phyloP scores from a whole-genome alignment of 2,113 vertebrate species.

The Coptodon bakossiorum region DNA sequence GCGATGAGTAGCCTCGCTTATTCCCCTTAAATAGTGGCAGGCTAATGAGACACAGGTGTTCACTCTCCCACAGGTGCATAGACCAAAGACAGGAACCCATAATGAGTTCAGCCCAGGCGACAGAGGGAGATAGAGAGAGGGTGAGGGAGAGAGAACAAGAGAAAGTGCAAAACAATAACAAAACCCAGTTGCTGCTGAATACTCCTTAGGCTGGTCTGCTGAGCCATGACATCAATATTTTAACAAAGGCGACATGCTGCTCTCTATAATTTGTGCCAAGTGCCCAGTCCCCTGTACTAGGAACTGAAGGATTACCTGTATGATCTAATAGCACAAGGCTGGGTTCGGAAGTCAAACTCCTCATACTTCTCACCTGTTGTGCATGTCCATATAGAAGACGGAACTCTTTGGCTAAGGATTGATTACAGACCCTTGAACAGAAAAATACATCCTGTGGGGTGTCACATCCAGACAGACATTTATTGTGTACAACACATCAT shows the following conservation, averaged over 20 bases:
- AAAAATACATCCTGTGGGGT: neutral
- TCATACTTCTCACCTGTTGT: neutral
- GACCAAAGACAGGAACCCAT: neutral
- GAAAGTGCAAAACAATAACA: neutral
- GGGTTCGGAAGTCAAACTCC: neutral
- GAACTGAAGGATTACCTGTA: neutral
- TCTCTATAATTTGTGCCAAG: neutral
- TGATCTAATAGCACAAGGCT: neutral
- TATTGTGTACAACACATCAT: neutral
- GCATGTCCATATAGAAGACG: neutral
- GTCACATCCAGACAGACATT: neutral
- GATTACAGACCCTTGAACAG: neutral
- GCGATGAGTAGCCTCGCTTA: neutral
- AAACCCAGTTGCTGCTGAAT: neutral
- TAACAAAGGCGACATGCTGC: neutral
- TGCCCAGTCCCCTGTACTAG: neutral
- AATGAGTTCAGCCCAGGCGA: neutral
- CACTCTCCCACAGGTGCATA: neutral
- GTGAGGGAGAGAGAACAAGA: neutral
- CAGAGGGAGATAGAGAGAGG: neutral
- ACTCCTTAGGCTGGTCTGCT: neutral
- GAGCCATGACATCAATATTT: neutral
- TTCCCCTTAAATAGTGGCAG: neutral
- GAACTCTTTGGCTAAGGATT: neutral
- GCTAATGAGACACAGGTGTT: neutral